Conservation (phyloP, 64 coral and sea anemone genomes). For the Platygyra sinensis region DNA sequence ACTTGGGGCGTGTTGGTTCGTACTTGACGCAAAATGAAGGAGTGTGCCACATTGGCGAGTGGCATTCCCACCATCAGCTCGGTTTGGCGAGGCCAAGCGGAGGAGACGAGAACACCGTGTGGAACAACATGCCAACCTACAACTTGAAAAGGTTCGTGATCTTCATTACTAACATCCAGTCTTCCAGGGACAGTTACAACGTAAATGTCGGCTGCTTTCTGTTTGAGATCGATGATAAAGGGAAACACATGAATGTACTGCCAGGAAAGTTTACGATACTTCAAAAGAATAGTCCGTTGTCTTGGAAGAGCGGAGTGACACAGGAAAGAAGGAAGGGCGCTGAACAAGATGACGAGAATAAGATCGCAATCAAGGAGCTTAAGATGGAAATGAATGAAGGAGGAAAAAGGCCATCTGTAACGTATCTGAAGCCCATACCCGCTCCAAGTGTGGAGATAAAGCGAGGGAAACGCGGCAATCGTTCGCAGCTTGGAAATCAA, state of each 20-base stretch:
- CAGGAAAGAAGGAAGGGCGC: neutral
- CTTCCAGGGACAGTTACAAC: neutral
- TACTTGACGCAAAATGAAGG: conserved; percentile 22
- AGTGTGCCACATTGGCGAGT: conserved; percentile 60
- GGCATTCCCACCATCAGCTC: conserved; percentile 69
- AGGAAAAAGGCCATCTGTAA: neutral
- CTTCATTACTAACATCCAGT: conserved; percentile 45
- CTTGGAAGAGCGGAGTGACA: neutral
- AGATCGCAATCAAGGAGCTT: neutral
- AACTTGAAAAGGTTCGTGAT: conserved; percentile 62
- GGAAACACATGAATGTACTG: neutral
- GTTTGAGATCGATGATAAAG: conserved; percentile 44
- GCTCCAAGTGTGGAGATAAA: neutral
- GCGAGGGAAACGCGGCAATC: neutral
- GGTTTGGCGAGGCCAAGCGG: conserved; percentile 62
- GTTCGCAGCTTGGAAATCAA: neutral
- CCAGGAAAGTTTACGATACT: conserved; percentile 13
- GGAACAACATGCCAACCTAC: conserved; percentile 63
- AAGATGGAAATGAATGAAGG: neutral
- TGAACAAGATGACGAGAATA: neutral
- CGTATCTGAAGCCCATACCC: neutral
- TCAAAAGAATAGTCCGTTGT: neutral
- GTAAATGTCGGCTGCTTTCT: conserved; percentile 48
- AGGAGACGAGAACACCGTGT: conserved; percentile 76
- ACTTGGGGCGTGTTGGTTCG: conserved; percentile 26